Evolutionary conservation across 2,113 vertebrate species (phyloP).

Genomic region (Solea solea): DNA sequence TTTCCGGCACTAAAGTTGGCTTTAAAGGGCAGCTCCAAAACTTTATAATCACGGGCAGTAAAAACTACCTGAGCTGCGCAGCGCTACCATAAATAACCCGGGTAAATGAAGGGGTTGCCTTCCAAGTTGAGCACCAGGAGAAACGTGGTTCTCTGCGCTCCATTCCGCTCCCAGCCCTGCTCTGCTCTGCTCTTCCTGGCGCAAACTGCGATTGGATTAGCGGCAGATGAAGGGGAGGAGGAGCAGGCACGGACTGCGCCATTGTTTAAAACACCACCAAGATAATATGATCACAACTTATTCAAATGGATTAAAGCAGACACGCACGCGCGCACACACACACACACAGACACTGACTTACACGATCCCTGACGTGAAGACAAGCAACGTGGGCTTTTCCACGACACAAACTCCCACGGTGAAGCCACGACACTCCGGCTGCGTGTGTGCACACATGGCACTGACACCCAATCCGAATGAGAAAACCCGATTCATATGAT

Average conservation of each 20-base stretch:
- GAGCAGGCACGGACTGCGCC: conserved; percentile 81
- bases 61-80: conserved; percentile 52
- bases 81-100: conserved; percentile 52
- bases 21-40: conserved; percentile 30
- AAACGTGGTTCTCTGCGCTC: conserved; percentile 72
- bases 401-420: background rate
- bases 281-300: conserved; percentile 55
- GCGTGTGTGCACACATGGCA: too few relatives aligned
- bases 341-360: background rate
- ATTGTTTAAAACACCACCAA: conserved; percentile 74
- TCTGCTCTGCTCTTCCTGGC: conserved; percentile 74
- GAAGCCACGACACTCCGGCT: too few relatives aligned
- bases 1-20: conserved; percentile 46
- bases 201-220: conserved; percentile 82
- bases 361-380: background rate
- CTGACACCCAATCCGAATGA: background rate
- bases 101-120: conserved; percentile 29
- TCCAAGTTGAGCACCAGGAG: conserved; percentile 57
- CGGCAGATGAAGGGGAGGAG: conserved; percentile 78
- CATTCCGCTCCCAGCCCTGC: conserved; percentile 69
- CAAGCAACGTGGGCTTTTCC: conserved; percentile 5
- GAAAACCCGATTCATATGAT: conserved; percentile 43
- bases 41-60: conserved; percentile 38
- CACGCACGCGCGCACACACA: background rate
- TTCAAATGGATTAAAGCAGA: background rate